Evolutionary conservation across 2,888 invertebrate species (phyloP).

Genomic region (Andrena camellia): DNA sequence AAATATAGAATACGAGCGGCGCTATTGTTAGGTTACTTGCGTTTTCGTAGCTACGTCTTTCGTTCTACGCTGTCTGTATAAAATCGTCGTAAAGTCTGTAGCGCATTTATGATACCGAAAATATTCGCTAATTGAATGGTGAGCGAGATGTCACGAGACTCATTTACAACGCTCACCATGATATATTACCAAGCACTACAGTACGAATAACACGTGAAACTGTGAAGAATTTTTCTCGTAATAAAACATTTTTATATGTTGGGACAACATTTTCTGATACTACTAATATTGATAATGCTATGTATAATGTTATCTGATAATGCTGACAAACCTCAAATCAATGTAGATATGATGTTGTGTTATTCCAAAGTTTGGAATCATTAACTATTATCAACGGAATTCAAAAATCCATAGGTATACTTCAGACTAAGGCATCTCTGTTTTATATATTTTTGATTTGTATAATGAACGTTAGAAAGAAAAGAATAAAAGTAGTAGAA

Average conservation of each 20-base stretch:
- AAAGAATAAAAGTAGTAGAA: too few relatives aligned
- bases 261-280: neutral
- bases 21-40: constrained; percentile 66
- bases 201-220: neutral
- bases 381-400: too few relatives aligned
- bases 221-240: neutral
- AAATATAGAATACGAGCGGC: constrained; percentile 72
- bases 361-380: too few relatives aligned
- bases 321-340: too few relatives aligned
- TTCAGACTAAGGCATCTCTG: too few relatives aligned
- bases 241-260: neutral
- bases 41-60: constrained; percentile 58
- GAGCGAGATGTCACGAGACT: neutral
- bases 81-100: constrained; percentile 10
- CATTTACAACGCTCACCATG: neutral
- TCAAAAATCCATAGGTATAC: too few relatives aligned
- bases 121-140: neutral
- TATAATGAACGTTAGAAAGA: too few relatives aligned
- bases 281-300: too few relatives aligned
- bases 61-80: constrained; percentile 26
- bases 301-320: too few relatives aligned
- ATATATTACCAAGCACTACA: neutral
- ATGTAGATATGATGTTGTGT: too few relatives aligned
- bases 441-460: too few relatives aligned
- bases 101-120: constrained; percentile 38